Evolutionary conservation across 1,140 invertebrate species (phyloP).

Genomic region (Pomacea maculata): DNA sequence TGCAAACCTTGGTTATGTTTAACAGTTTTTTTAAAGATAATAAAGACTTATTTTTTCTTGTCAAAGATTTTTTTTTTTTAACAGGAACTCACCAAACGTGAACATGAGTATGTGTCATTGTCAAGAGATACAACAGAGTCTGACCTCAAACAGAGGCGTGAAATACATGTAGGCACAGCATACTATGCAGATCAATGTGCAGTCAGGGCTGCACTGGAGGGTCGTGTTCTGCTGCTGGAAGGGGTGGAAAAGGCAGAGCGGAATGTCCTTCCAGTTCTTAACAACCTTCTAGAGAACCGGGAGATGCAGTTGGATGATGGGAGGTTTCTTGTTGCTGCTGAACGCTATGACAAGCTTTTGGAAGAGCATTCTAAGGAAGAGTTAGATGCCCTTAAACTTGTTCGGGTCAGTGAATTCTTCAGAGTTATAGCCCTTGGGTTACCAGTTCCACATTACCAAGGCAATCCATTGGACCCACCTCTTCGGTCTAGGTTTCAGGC

Average conservation of each 20-base stretch:
- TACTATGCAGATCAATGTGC: conserved; percentile 96
- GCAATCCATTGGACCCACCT: conserved; percentile 95
- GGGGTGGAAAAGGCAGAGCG: conserved; percentile 97
- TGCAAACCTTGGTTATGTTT: background rate
- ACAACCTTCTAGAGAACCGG: conserved; percentile 97
- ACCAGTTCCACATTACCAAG: conserved; percentile 70
- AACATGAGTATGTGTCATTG: conserved; percentile 92
- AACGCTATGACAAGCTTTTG: conserved; percentile 90
- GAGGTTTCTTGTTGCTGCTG: conserved; percentile 86
- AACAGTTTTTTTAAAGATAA: background rate
- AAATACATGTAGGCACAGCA: conserved; percentile 87
- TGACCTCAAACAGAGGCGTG: conserved; percentile 94
- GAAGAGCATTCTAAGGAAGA: conserved; percentile 82
- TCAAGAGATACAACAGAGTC: conserved; percentile 96
- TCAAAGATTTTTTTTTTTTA: conserved; percentile 9
- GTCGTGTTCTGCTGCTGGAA: conserved; percentile 90
- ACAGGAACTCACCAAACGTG: conserved; percentile 83
- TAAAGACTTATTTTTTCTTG: background rate
- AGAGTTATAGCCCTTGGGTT: conserved; percentile 69
- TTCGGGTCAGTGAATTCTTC: conserved; percentile 84
- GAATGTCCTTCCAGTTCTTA: conserved; percentile 96
- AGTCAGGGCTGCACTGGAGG: conserved; percentile 87
- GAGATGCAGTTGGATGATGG: conserved; percentile 99
- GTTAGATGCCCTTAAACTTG: conserved; percentile 85
- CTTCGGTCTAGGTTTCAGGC: conserved; percentile 94